Evolutionary conservation across 2,113 vertebrate species (phyloP), one percentile per base, ranked within the genome.

Genomic region (Fulmarus glacialis): DNA sequence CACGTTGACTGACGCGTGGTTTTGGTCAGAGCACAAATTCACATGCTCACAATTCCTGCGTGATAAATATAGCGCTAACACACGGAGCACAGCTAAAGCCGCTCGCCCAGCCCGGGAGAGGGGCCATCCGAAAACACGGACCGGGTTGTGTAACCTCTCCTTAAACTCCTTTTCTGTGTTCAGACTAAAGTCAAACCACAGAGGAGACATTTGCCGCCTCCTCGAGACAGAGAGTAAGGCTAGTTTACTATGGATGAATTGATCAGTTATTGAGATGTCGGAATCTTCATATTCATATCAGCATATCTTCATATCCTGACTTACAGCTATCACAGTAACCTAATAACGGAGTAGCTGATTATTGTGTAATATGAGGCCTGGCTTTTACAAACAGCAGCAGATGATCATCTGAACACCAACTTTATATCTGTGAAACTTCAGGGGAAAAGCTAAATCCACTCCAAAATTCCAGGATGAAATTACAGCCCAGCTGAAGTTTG

Each of bases 51-150:
- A 71, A 93, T 92, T 93, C 85, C 79, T 86, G 45, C 2, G 16
- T 27, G 90, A 63, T 81, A 97, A 95, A 97, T 86, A 94, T 95
- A 97, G 62, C 43, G 75, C 48, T 63, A 38, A 68, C 36, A 48
- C 14, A 36, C 4, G 63, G 18, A 75, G 62, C 50, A 52, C 34
- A 87, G 89, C 64, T 58, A 81, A 73, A 5, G 5, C 34, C 2
- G 2, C 40, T 64, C 23, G 8, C 19, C 4, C 27, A 42, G 32
- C 4, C 52, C 21, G 38, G 11, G 36, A 80, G 53, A 66, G 14
- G 6, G 7, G 29, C 53, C 36, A 19, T 23, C 24, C 4, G 1
- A 71, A 95, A 83, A 47, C 50, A 66, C 1, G 1, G 53, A 30
- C 50, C 0, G 0, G 10, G 15, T 67, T 59, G 50, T 38, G 36